Conservation (phyloP, 1,140 invertebrate species). For the Formica exsecta region DNA sequence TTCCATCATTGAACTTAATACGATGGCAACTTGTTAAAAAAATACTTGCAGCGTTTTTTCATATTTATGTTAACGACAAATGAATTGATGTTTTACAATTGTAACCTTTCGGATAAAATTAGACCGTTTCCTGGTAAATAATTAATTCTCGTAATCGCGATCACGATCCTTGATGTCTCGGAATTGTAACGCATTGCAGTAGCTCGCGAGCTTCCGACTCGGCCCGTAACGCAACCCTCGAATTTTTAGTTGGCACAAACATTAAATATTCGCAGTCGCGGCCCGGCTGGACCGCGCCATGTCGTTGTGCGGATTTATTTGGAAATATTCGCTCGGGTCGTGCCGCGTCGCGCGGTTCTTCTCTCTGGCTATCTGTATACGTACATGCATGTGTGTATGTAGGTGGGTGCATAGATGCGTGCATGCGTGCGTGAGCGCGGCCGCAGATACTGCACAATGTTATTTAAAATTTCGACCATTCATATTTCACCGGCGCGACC, state of each 20-base stretch:
- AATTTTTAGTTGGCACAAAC: conserved; percentile 60
- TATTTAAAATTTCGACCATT: conserved; percentile 70
- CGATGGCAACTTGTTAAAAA: conserved; percentile 21
- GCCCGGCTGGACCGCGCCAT: conserved; percentile 39
- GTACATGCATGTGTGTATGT: background rate
- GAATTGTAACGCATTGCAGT: conserved; percentile 6
- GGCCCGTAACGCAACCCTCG: conserved; percentile 22
- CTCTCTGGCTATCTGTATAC: background rate
- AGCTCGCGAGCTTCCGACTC: conserved; percentile 25
- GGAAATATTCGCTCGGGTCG: conserved; percentile 44
- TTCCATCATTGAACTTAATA: background rate
- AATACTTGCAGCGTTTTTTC: conserved; percentile 12
- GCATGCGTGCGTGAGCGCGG: background rate
- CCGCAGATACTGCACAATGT: conserved; percentile 59
- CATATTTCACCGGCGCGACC: conserved; percentile 59
- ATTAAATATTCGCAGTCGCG: conserved; percentile 64
- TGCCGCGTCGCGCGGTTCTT: conserved; percentile 45
- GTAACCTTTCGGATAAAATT: conserved; percentile 28
- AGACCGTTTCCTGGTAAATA: background rate
- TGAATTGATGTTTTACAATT: conserved; percentile 14
- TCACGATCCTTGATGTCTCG: background rate
- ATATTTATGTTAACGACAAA: conserved; percentile 23
- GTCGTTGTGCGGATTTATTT: conserved; percentile 44
- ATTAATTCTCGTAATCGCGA: conserved; percentile 29
- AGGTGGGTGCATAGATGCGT: background rate